phyloP scores from a whole-genome alignment of 2,113 vertebrate species.

The Cyprinus carpio region DNA sequence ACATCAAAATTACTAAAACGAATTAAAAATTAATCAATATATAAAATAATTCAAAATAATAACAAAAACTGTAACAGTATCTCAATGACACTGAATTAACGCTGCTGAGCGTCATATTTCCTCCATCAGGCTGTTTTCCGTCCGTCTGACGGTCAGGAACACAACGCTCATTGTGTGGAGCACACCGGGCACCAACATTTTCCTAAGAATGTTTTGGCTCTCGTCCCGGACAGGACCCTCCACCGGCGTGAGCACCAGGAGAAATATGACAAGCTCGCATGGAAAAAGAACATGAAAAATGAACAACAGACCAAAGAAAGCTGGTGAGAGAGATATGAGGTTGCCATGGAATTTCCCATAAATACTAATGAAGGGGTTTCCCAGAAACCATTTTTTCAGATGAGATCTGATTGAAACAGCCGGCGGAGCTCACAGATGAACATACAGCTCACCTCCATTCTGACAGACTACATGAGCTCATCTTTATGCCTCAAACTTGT shows the following conservation, averaged over 20 bases:
- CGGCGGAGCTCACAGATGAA: conserved; percentile 15
- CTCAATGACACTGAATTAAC: too few relatives aligned
- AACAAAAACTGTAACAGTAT: too few relatives aligned
- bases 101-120: background rate
- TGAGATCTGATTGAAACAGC: conserved; percentile 59
- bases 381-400: conserved; percentile 62
- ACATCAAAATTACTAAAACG: too few relatives aligned
- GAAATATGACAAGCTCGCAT: background rate
- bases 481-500: background rate
- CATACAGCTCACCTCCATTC: too few relatives aligned
- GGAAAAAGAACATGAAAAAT: conserved; percentile 16
- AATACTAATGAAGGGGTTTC: conserved; percentile 76
- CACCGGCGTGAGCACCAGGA: background rate
- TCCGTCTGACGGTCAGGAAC: background rate
- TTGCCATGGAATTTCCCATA: conserved; percentile 73
- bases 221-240: background rate
- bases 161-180: conserved; percentile 29
- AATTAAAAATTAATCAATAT: too few relatives aligned
- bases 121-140: too few relatives aligned
- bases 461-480: background rate
- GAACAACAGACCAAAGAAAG: conserved; percentile 32
- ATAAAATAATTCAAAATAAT: too few relatives aligned
- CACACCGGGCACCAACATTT: background rate
- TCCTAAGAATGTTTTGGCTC: conserved; percentile 34
- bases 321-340: conserved; percentile 17